Evolutionary conservation across 2,113 vertebrate species (phyloP).

Genomic region (Ibidorhyncha struthersii): DNA sequence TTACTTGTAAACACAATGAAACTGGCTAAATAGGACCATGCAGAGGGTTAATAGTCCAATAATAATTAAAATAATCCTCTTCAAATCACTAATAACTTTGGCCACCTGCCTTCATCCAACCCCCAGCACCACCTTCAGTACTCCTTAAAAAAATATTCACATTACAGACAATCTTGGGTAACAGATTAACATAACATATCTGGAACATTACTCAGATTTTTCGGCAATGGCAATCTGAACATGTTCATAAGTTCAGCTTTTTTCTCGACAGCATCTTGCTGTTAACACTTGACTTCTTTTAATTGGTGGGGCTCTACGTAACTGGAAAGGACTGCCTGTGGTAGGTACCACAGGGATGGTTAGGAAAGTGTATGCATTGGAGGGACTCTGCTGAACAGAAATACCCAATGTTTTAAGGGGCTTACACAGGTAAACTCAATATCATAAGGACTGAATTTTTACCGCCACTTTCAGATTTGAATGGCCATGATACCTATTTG

Average conservation of each 20-base stretch:
- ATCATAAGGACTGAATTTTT: not conserved
- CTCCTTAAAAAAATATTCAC: constrained; percentile 27
- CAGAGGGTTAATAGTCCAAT: constrained; percentile 34
- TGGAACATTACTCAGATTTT: constrained; percentile 52
- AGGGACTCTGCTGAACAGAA: not conserved
- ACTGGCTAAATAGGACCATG: not conserved
- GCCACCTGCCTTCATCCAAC: constrained; percentile 38
- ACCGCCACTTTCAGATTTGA: not conserved
- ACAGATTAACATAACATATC: constrained; percentile 48
- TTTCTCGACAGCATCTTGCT: not conserved
- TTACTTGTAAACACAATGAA: not conserved
- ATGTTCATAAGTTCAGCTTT: constrained; percentile 11
- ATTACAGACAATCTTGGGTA: constrained; percentile 27
- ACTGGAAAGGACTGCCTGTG: not conserved
- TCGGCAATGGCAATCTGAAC: constrained; percentile 31
- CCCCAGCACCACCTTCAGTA: not conserved
- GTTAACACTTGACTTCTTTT: constrained; percentile 1
- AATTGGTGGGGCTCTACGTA: fast-evolving
- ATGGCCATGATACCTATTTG: not conserved
- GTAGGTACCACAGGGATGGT: not conserved
- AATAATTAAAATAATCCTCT: constrained; percentile 55
- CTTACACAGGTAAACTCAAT: not conserved
- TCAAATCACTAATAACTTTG: not conserved
- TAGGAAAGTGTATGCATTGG: not conserved
- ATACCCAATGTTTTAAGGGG: not conserved